Evolutionary conservation across 2,888 invertebrate species (phyloP).

Genomic region (Pogonocherus hispidulus): DNA sequence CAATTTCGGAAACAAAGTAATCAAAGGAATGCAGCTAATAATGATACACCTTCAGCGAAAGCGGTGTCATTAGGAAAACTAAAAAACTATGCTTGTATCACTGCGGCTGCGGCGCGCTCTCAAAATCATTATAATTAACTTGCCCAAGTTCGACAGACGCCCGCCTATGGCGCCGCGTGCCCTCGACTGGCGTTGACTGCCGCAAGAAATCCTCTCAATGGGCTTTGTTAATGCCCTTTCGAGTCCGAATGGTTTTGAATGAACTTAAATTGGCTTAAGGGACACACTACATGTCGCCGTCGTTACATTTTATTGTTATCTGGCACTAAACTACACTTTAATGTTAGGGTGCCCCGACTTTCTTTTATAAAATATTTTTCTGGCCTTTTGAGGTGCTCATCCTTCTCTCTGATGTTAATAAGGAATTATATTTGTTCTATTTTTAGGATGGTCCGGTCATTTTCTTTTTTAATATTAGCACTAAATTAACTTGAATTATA

Average conservation of each 20-base stretch:
- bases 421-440: too few relatives aligned
- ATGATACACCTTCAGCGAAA: constrained; percentile 52
- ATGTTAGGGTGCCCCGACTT: constrained; percentile 44
- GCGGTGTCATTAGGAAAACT: constrained; percentile 56
- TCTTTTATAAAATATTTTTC: neutral
- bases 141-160: constrained; percentile 61
- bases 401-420: neutral
- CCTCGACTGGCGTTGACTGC: constrained; percentile 50
- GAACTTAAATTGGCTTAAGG: constrained; percentile 59
- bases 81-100: constrained; percentile 55
- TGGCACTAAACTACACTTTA: constrained; percentile 54
- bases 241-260: constrained; percentile 56
- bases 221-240: constrained; percentile 51
- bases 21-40: constrained; percentile 50
- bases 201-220: constrained; percentile 60
- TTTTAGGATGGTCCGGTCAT: too few relatives aligned
- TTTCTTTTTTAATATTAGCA: too few relatives aligned
- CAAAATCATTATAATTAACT: constrained; percentile 66
- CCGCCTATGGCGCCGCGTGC: constrained; percentile 66
- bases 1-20: constrained; percentile 50
- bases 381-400: neutral
- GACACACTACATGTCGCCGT: constrained; percentile 54
- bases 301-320: constrained; percentile 60
- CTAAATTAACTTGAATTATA: too few relatives aligned
- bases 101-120: constrained; percentile 54